Percentiles rank a stretch among this genome's conserved stretches.
phyloP scores from a whole-genome alignment of 2,888 invertebrate species.

The Capitulum mitella region DNA sequence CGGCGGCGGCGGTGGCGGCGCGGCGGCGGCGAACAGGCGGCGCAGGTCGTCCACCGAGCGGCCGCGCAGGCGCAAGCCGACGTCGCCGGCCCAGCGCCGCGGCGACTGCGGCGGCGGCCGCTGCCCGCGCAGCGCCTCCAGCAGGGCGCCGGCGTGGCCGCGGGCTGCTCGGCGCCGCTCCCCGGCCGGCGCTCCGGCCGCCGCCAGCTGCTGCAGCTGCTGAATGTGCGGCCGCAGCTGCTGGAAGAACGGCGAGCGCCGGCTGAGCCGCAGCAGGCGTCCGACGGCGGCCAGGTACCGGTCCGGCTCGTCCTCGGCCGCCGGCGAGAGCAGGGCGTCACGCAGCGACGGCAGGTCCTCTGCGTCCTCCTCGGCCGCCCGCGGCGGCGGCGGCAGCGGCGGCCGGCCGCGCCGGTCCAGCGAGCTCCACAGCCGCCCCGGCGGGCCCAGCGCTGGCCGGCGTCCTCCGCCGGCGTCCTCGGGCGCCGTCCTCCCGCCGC shows the following conservation, averaged over 20 bases:
- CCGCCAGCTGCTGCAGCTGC: not conserved
- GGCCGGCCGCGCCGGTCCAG: not conserved
- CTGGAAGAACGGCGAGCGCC: not conserved
- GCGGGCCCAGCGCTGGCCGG: no score
- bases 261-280: not conserved
- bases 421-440: no score
- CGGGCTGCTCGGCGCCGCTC: not conserved
- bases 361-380: not conserved
- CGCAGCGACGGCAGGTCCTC: not conserved
- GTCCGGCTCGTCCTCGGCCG: not conserved
- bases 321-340: not conserved
- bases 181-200: not conserved
- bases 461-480: no score
- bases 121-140: not conserved
- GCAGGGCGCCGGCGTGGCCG: not conserved
- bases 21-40: not conserved
- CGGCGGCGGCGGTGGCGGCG: not conserved
- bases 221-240: not conserved
- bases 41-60: slow-evolving; percentile 75
- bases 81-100: slow-evolving; percentile 52
- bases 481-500: no score
- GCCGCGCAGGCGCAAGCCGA: slow-evolving; percentile 70
- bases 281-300: not conserved
- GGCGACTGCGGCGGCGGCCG: not conserved
- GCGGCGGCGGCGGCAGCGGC: not conserved